A percentile compares a stretch with the other conserved stretches of the same genome.
phyloP scores from a whole-genome alignment of 2,113 vertebrate genomes.

The Cochlearius cochlearius region DNA sequence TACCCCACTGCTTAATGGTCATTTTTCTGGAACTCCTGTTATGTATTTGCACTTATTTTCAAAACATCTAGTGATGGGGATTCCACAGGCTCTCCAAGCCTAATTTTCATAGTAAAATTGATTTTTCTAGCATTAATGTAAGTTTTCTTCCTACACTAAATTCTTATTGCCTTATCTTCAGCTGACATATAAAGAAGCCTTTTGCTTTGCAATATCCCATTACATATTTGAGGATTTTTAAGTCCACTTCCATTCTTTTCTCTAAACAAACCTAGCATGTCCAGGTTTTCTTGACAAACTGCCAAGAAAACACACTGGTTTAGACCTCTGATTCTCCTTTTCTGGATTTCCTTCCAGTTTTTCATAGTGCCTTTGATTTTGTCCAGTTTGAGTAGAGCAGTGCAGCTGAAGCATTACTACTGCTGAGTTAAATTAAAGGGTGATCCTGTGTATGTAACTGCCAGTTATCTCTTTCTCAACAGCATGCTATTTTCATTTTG shows the following conservation, averaged over 20 bases:
- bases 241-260: not conserved
- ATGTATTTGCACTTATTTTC: not conserved
- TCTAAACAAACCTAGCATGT: not conserved
- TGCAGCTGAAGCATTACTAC: not conserved
- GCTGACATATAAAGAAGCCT: not conserved
- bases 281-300: not conserved
- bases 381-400: not conserved
- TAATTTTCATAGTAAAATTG: not conserved
- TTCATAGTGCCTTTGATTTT: not conserved
- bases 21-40: not conserved
- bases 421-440: not conserved
- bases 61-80: not conserved
- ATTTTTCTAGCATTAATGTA: not conserved
- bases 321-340: not conserved
- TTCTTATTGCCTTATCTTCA: not conserved
- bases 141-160: not conserved
- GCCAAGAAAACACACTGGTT: not conserved
- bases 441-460: not conserved
- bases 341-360: not conserved
- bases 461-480: not conserved
- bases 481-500: not conserved
- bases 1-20: not conserved
- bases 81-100: not conserved
- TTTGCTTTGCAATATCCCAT: not conserved
- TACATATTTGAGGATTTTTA: not conserved